A percentile compares a stretch with the other conserved stretches of the same genome.
These are phyloP conservation scores for Autographa gamma DNA, from an alignment of 2,888 invertebrate genomes.

Conservation along the genomic window DNA sequence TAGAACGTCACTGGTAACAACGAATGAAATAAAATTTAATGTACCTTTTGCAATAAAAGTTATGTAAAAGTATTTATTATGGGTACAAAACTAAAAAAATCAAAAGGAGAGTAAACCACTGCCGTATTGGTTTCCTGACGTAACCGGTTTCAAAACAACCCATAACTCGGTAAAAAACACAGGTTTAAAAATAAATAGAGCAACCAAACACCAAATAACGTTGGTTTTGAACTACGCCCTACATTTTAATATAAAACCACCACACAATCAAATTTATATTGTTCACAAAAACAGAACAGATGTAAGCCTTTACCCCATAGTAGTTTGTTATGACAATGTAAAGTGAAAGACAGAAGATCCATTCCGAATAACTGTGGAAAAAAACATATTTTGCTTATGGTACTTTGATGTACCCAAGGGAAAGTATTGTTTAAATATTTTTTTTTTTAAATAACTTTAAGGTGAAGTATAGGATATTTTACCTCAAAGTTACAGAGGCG, in stretches of 20 bases:
- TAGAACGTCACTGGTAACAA: no score
- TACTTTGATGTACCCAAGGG: no score
- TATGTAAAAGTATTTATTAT: neutral
- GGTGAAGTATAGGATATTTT: no score
- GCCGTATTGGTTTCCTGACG: neutral
- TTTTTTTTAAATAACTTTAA: no score
- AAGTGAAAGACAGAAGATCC: conserved; percentile 20
- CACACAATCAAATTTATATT: conserved; percentile 50
- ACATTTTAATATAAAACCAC: conserved; percentile 28
- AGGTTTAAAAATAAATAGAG: neutral
- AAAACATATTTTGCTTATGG: no score
- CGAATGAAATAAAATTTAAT: no score
- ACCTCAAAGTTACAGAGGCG: no score
- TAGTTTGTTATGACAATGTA: conserved; percentile 15
- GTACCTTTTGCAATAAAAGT: no score
- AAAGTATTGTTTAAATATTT: no score
- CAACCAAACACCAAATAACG: conserved; percentile 6
- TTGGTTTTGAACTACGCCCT: conserved; percentile 13
- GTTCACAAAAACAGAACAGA: conserved; percentile 55
- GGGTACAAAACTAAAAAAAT: neutral
- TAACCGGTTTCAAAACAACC: neutral
- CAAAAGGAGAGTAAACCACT: neutral
- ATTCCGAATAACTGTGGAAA: neutral
- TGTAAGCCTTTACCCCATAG: conserved; percentile 40
- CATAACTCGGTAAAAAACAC: neutral